Evolutionary conservation across 1,140 invertebrate species (phyloP), one percentile per base, ranked within the genome.

Genomic region (Spodoptera frugiperda): DNA sequence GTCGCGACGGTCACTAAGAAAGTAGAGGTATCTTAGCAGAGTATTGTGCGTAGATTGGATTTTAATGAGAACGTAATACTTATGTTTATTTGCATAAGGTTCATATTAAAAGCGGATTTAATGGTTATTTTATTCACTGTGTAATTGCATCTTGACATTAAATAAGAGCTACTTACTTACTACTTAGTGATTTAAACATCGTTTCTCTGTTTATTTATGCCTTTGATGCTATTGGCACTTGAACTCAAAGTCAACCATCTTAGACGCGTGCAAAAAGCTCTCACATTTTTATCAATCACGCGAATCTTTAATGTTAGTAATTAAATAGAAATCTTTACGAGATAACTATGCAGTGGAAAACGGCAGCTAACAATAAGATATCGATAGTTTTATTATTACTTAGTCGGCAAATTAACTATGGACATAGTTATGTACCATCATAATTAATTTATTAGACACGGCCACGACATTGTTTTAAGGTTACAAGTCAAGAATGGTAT

Each of bases 11-110:
- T 44, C 25, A 44, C 33, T 61, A 71, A 71, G 68, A 71, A 71
- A 71, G 68, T 71, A 39, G 8, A 39, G 25, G 25, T 39, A 10
- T 39, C 9, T 39, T 39, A 39, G 33, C 8, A n/a, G n/a, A n/a
- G n/a, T 39, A 55, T 53, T 68, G 15, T 17, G 30, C 17, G 61
- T 65, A 46, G 44, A 46, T 65, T 65, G 61, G 6, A 65, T 48
- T 21, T 46, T 48, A 65, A 48, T 65, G 48, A 46, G 21, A 46
- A 48, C 19, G 44, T 19, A 1, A 39, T 39, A 39, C 33, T 39
- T 39, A 39, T 39, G 33, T 39, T 0, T 2, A 25, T 25, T 25
- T 25, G 25, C 5, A 25, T 25, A 39, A 39, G 33, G 33, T 39
- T 39, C 9, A 39, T 8, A 39, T 39, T 39, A 39, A 25, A 25